Base-by-base conservation (phyloP, 2,113 vertebrate genomes). In the Onychorhynchus coronatus region DNA sequence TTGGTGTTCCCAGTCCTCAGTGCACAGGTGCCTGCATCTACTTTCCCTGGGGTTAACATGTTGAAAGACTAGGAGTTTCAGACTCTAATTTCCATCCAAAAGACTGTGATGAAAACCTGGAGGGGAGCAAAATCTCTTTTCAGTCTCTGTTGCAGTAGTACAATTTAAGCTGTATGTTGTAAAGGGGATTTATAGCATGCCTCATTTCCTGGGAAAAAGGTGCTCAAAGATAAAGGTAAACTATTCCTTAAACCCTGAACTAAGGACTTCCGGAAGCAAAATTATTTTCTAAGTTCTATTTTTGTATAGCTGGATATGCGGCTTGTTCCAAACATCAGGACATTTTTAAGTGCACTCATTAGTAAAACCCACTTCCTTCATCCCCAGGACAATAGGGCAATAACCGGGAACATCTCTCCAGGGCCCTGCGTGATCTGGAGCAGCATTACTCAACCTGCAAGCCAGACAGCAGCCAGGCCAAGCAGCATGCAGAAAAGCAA, bases 301-400 rank as follows among this genome's bases (percentile, higher is more conserved):
- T 91, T 67, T 46, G 27, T 62, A 37, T 47, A 87, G 44, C 18
- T 93, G 52, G 41, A 71, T 81, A 37, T 74, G 53, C 42, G 91
- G 77, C 21, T 91, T 93, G 3, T 87, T 95, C 85, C 70, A 68
- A 92, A 68, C 66, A 94, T 24, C 25, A 27, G 2, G 68, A 85
- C 30, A 44, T 61, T 91, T 92, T 88, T 33, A 44, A 46, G 18
- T 35, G 31, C 41, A 77, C 49, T 90, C 68, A 74, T 46, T 49
- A 96, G 19, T 53, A 91, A 83, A 89, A 92, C 49, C 81, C 79
- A 85, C 58, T 86, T 94, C 49, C 47, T 75, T 91, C 73, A 72
- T 74, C 68, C 39, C 49, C 78, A 25, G 79, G 79, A 92, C 92
- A 96, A 93, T 53, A 94, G 56, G 76, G 37, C 41, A 94, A 70